Conservation (phyloP, 2,113 vertebrate species). For the Oxyruncus cristatus region DNA sequence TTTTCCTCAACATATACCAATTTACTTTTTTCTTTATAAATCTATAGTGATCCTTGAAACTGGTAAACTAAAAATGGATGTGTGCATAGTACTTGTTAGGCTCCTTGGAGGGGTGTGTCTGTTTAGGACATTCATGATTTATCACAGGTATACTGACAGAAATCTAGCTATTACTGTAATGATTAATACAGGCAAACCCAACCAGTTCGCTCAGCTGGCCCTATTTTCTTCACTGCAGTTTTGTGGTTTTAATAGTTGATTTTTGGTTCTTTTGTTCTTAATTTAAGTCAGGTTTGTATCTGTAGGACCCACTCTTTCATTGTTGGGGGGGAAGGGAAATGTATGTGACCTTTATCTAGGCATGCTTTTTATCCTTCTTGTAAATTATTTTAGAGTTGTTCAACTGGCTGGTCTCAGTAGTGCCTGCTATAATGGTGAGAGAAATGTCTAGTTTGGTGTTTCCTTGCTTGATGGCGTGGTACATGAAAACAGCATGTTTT, state of each 20-base stretch:
- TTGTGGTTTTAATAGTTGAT: background rate
- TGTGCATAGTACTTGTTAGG: background rate
- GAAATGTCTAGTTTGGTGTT: background rate
- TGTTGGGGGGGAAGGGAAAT: accelerated
- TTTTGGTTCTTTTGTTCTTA: background rate
- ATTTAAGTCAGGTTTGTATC: background rate
- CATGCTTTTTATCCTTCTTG: background rate
- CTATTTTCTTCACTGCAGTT: background rate
- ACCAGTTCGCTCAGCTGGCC: background rate
- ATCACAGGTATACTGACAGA: background rate
- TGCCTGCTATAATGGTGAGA: background rate
- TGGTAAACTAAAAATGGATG: background rate
- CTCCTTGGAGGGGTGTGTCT: background rate
- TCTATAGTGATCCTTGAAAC: background rate
- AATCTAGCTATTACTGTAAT: background rate
- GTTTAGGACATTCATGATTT: background rate
- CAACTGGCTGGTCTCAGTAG: accelerated
- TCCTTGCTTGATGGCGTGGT: background rate
- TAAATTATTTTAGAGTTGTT: background rate
- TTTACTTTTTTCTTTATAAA: background rate
- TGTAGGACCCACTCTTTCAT: background rate
- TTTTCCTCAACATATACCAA: background rate
- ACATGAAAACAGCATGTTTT: background rate
- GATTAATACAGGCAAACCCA: background rate
- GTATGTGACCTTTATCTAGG: background rate